phyloP scores from a whole-genome alignment of 1,140 invertebrate species.

The Battus philenor region DNA sequence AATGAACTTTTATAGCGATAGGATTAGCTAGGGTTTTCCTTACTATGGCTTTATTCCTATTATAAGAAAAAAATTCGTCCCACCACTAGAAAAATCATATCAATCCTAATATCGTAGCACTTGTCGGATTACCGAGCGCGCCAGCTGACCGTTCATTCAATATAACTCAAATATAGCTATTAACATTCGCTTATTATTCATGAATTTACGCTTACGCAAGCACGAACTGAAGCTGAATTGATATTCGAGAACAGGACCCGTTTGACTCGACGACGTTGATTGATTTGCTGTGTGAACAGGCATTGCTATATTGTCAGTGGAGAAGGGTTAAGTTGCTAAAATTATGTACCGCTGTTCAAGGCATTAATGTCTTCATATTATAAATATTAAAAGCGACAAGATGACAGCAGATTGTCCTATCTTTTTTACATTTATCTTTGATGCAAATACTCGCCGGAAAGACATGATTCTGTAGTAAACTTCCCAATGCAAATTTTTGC shows the following conservation, averaged over 20 bases:
- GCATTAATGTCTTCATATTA: constrained; percentile 7
- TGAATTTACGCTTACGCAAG: constrained; percentile 14
- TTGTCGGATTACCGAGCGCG: constrained; percentile 14
- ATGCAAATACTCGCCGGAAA: no score
- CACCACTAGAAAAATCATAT: no score
- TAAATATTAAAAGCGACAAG: neutral
- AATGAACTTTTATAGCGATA: no score
- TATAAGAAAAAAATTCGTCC: no score
- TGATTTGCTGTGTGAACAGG: constrained; percentile 11
- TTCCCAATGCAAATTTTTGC: no score
- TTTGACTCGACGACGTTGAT: constrained; percentile 11
- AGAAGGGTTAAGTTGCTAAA: constrained; percentile 7
- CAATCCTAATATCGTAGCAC: no score
- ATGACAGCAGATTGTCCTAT: constrained; percentile 3
- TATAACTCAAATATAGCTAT: constrained; percentile 8
- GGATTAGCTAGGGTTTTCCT: no score
- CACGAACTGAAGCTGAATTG: constrained; percentile 6
- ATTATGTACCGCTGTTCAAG: constrained; percentile 7
- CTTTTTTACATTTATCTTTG: constrained; percentile 2
- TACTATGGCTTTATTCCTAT: no score
- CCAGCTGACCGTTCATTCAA: constrained; percentile 13
- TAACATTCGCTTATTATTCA: constrained; percentile 10
- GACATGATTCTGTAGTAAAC: no score
- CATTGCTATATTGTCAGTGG: no score
- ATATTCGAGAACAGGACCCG: constrained; percentile 2